Conservation (phyloP, 2,888 invertebrate genomes). For the Watsonalla binaria region DNA sequence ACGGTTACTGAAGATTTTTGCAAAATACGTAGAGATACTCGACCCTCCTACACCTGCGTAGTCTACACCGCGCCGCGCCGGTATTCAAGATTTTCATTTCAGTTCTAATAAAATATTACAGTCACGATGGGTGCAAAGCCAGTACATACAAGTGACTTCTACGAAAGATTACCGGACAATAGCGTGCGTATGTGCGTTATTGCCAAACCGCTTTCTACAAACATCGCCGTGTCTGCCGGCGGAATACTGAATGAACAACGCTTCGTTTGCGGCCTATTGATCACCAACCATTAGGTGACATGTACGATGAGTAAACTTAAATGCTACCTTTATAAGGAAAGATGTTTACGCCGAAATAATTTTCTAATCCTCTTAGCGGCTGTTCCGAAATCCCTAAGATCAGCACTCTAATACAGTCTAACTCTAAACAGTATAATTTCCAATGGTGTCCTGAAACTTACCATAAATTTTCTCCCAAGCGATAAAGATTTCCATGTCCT, state of each 20-base stretch:
- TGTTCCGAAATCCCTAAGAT: too few species aligned
- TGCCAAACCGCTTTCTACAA: slow-evolving; percentile 77
- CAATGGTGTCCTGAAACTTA: slow-evolving; percentile 25
- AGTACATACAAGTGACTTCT: slow-evolving; percentile 66
- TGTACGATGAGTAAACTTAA: slow-evolving; percentile 9
- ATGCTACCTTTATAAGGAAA: slow-evolving; percentile 2
- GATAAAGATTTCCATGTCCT: slow-evolving; percentile 67
- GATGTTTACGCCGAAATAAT: too few species aligned
- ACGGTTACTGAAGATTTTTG: too few species aligned
- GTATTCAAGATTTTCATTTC: background rate
- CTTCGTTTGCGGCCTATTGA: slow-evolving; percentile 38
- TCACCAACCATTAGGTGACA: slow-evolving; percentile 16
- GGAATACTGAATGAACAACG: slow-evolving; percentile 56
- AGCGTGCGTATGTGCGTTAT: slow-evolving; percentile 63
- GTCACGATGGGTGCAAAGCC: slow-evolving; percentile 53
- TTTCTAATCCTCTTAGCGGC: too few species aligned
- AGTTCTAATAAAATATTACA: slow-evolving; percentile 39
- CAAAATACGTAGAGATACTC: too few species aligned
- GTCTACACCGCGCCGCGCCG: too few species aligned
- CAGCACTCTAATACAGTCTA: too few species aligned
- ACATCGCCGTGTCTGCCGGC: slow-evolving; percentile 43
- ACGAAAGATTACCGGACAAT: slow-evolving; percentile 75
- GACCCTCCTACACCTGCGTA: too few species aligned
- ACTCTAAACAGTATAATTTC: background rate
- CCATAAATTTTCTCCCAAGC: slow-evolving; percentile 74